Evolutionary conservation across 2,888 invertebrate genomes (phyloP), one percentile per base, ranked within the genome.

Genomic region (Notodromas monacha): DNA sequence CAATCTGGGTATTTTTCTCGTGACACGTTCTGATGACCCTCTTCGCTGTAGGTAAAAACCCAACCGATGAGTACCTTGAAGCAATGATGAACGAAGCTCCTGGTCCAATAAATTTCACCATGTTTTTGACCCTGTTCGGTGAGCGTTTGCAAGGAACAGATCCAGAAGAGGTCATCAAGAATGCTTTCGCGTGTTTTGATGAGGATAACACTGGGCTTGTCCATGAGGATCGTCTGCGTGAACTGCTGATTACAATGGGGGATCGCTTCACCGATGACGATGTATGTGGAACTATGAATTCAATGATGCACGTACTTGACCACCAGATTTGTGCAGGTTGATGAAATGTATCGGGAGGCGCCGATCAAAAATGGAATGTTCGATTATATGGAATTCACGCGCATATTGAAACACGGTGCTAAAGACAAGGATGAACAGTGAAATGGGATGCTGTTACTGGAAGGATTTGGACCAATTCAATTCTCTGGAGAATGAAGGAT

Each of bases 81-180:
- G 70, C 63, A 26, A 96, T 96, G 96, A 89, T 96, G 77, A 79
- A 72, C 44, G 86, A 89, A 53, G 92, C 92, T 2, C 89, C 92
- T 0, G 86, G 86, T 2, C 86, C 89, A 6, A 89, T 96, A 39
- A 96, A 96, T 51, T 96, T 96, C 48, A 96, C 96, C 16, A 96
- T 96, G 92, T 96, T 96, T 51, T 56, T 96, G 30, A 96, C 96
- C 0, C 57, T 96, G 40, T 96, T 96, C 47, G 96, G 96, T 6
- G 96, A 96, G 50, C 68, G 86, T 33, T 60, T 96, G 32, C 92
- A 92, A 49, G 92, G 92, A 26, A 96, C 92, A 0, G 92, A 96
- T 51, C 96, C 96, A 2, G 89, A 89, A 47, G 86, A 89, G 54
- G 89, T 96, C 10, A 96, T 96, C 40, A 84, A 86, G 48, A 96